These are phyloP conservation scores for Cheumatopsyche charites DNA, from an alignment of 1,140 invertebrate species.

Conservation along the genomic window DNA sequence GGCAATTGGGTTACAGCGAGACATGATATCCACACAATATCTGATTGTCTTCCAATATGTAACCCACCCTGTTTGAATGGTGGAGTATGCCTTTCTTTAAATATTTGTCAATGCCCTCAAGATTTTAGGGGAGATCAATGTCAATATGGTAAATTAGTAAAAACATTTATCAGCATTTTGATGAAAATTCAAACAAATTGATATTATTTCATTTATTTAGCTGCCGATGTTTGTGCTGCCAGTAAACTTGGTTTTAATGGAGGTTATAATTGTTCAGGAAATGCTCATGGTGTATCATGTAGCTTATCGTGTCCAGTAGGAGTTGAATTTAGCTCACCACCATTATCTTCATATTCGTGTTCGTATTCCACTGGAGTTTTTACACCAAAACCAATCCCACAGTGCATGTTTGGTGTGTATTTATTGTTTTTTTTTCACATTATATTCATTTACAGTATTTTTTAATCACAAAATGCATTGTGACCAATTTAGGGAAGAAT, in stretches of 20 bases:
- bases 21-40: conserved; percentile 64
- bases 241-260: conserved; percentile 76
- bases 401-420: conserved; percentile 70
- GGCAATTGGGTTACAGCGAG: conserved; percentile 69
- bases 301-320: conserved; percentile 69
- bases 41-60: conserved; percentile 74
- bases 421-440: background rate
- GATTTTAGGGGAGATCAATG: conserved; percentile 75
- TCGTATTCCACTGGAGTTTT: conserved; percentile 71
- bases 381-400: conserved; percentile 72
- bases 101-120: conserved; percentile 76
- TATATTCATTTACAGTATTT: background rate
- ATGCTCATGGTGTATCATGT: conserved; percentile 67
- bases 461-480: background rate
- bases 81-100: conserved; percentile 74
- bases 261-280: conserved; percentile 71
- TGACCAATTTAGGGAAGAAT: background rate
- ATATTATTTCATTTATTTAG: conserved; percentile 54
- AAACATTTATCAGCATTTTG: conserved; percentile 10
- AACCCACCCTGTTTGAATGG: conserved; percentile 76
- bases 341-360: conserved; percentile 71
- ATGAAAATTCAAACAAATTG: conserved; percentile 16
- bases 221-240: conserved; percentile 63
- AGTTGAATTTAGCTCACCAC: conserved; percentile 65
- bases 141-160: conserved; percentile 76